Conservation (phyloP, 1,140 invertebrate species). For the Calliphora vicina region DNA sequence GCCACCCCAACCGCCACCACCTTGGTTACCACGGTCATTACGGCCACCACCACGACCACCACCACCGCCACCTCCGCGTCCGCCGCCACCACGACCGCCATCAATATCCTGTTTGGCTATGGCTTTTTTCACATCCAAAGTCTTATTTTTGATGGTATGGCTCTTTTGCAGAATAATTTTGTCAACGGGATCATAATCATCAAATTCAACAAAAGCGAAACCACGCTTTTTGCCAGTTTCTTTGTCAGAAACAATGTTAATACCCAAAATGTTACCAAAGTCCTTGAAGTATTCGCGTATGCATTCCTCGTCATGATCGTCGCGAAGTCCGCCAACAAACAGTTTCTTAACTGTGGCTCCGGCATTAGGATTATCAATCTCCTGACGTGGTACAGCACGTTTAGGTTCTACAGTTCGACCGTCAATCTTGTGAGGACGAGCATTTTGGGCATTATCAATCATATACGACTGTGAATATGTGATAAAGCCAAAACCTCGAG, state of each 20-base stretch:
- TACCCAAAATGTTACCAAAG: conserved; percentile 84
- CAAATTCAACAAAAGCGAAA: conserved; percentile 96
- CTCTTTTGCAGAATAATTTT: conserved; percentile 86
- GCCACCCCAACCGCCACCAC: conserved; percentile 52
- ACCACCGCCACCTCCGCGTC: conserved; percentile 44
- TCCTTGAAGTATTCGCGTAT: conserved; percentile 84
- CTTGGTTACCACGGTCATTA: conserved; percentile 50
- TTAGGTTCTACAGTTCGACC: conserved; percentile 94
- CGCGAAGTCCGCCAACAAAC: conserved; percentile 92
- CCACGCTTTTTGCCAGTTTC: conserved; percentile 91
- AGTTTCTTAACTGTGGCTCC: conserved; percentile 95
- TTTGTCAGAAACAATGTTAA: conserved; percentile 91
- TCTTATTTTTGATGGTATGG: conserved; percentile 79
- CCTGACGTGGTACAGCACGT: conserved; percentile 92
- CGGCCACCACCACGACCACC: conserved; percentile 43
- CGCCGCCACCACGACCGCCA: conserved; percentile 61
- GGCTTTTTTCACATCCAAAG: conserved; percentile 84
- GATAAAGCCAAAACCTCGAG: conserved; percentile 96
- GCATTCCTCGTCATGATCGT: conserved; percentile 90
- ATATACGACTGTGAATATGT: conserved; percentile 91
- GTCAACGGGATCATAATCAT: conserved; percentile 96
- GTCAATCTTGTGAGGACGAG: conserved; percentile 77
- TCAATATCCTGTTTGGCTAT: conserved; percentile 76
- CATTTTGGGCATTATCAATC: conserved; percentile 94
- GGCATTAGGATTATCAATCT: conserved; percentile 88